Base-by-base conservation (phyloP, 2,888 invertebrate genomes). In the Bruchidius siliquastri region DNA sequence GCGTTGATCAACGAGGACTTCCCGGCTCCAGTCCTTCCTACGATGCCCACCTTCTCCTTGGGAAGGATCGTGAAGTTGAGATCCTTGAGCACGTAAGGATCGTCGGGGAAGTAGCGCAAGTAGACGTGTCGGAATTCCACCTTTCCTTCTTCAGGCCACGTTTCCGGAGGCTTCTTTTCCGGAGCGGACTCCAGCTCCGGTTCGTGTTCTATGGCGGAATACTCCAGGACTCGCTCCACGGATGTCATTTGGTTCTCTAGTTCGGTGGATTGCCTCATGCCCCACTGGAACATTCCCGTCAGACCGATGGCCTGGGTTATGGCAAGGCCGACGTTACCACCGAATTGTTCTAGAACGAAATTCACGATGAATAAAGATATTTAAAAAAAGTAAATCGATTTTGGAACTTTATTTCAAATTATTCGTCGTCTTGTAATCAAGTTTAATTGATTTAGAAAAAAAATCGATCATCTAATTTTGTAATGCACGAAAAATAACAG, bases 1-100 rank as follows among this genome's bases (percentile, higher is more conserved):
- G 93, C 92, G 26, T 92, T 89, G 71, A 93, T 91, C 22, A 92
- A 79, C 0, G 92, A 92, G 0, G 91, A 91, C 84, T 93, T 93
- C 66, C 93, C 94, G 20, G 95, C 95, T 0, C 96, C 96, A 0
- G 96, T 96, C 80, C 95, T 87, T 0, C 96, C 95, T 0, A 95
- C 93, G 20, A 95, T 92, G 8, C 95, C 95, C 30, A 95, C 88
- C 88, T 93, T 93, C 87, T 91, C 91, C 76, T 90, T 90, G 21
- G 92, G 89, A 80, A 92, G 88, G 72, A 95, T 91, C 0, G 87
- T 85, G 74, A 95, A 90, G 75, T 88, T 90, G 4, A 96, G 87
- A 77, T 92, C 90, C 78, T 90, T 93, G n/a, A 98, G 88, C 20
- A 97, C 95, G 0, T 92, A 89, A 0, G 94, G 91, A 69, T 93